These are phyloP conservation scores for Drosophila pegasa DNA, from an alignment of 2,888 invertebrate genomes.

Conservation along the genomic window DNA sequence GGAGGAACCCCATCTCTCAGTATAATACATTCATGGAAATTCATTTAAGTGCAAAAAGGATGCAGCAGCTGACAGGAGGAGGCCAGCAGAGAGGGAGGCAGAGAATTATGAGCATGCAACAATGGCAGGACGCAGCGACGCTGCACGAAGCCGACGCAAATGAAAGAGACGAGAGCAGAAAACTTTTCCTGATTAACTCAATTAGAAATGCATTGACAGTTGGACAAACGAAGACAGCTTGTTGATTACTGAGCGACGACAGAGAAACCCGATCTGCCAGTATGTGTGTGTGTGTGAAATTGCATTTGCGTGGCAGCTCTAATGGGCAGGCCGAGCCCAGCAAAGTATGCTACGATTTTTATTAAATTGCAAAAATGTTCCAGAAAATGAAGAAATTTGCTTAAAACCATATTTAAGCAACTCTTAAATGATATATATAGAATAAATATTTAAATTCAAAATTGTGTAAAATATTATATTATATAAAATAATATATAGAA, in stretches of 20 bases:
- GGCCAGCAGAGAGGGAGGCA: conserved; percentile 4
- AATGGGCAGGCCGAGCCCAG: neutral
- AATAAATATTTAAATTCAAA: no score
- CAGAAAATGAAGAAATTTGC: no score
- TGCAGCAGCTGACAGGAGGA: conserved; percentile 39
- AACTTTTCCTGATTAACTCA: conserved; percentile 52
- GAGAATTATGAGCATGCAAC: conserved; percentile 10
- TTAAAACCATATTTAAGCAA: no score
- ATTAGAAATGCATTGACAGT: conserved; percentile 52
- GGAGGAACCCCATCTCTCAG: neutral
- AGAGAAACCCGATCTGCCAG: conserved; percentile 10
- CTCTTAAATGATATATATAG: no score
- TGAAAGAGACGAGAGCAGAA: neutral
- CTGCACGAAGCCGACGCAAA: neutral
- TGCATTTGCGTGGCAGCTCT: neutral
- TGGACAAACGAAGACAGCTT: conserved; percentile 50
- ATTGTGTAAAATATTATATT: no score
- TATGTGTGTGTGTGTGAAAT: neutral
- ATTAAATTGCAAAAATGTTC: neutral
- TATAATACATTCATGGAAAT: conserved; percentile 39
- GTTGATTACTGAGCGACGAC: conserved; percentile 23
- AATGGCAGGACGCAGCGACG: neutral
- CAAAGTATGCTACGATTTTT: conserved; percentile 34
- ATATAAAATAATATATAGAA: no score
- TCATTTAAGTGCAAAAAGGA: conserved; percentile 50